A percentile compares a stretch with the other conserved stretches of the same genome.
Evolutionary conservation across 1,140 invertebrate genomes (phyloP).

Genomic region (Drosophila subobscura): DNA sequence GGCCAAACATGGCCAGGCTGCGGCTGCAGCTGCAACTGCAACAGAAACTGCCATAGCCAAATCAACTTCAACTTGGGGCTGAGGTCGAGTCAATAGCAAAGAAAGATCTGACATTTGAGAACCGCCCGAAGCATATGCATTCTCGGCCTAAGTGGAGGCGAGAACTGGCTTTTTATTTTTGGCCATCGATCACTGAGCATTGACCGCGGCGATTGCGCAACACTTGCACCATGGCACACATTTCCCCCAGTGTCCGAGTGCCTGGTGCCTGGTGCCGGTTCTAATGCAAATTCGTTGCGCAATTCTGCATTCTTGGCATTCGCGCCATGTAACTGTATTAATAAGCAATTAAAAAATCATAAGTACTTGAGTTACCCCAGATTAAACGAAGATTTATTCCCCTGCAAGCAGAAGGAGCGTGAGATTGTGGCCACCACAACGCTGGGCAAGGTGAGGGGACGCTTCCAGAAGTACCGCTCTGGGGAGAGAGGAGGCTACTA

Average conservation of each 20-base stretch:
- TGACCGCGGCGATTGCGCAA: slow-evolving; percentile 50
- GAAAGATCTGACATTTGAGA: slow-evolving; percentile 53
- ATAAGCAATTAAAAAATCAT: slow-evolving; percentile 19
- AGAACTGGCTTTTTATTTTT: slow-evolving; percentile 55
- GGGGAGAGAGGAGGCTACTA: slow-evolving; percentile 85
- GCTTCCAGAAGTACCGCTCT: slow-evolving; percentile 85
- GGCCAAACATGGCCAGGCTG: slow-evolving; percentile 38
- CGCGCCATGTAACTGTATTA: slow-evolving; percentile 22
- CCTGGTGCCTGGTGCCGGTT: slow-evolving; percentile 41
- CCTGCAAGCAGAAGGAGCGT: slow-evolving; percentile 83
- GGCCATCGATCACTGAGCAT: slow-evolving; percentile 34
- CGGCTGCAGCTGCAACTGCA: slow-evolving; percentile 23
- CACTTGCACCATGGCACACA: slow-evolving; percentile 48
- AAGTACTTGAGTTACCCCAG: too few relatives aligned
- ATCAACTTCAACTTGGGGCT: slow-evolving; percentile 5
- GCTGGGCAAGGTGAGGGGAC: slow-evolving; percentile 84
- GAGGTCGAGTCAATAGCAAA: slow-evolving; percentile 72
- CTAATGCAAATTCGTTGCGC: slow-evolving; percentile 61
- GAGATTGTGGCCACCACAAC: slow-evolving; percentile 80
- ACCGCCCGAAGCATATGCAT: slow-evolving; percentile 7
- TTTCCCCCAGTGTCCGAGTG: slow-evolving; percentile 20
- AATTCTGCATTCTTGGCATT: slow-evolving; percentile 34
- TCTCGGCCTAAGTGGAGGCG: slow-evolving; percentile 6
- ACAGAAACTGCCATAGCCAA: too few relatives aligned
- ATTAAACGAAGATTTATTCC: neutral